Conservation (phyloP, 2,888 invertebrate genomes). For the Leucoptera coffeella region DNA sequence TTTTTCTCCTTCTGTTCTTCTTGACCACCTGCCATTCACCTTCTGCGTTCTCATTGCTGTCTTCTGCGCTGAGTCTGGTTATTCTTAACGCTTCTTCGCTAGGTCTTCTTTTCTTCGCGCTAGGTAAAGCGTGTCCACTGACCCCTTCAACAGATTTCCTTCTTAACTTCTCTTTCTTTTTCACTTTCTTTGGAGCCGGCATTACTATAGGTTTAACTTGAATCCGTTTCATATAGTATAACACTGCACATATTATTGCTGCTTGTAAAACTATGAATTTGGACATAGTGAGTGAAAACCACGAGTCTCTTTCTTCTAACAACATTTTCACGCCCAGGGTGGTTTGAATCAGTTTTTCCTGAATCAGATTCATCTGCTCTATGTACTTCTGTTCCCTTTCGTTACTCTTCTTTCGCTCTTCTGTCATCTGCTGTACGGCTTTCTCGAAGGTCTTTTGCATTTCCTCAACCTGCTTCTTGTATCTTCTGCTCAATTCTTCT, state of each 20-base stretch:
- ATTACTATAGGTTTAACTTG: slow-evolving; percentile 38
- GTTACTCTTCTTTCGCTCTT: slow-evolving; percentile 62
- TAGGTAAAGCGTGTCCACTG: slow-evolving; percentile 42
- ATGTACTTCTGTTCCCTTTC: slow-evolving; percentile 73
- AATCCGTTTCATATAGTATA: slow-evolving; percentile 43
- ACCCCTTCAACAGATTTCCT: slow-evolving; percentile 64
- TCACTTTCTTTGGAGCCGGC: slow-evolving; percentile 20
- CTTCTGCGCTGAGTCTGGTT: slow-evolving; percentile 52
- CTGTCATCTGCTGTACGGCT: slow-evolving; percentile 65
- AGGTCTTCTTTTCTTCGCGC: slow-evolving; percentile 59
- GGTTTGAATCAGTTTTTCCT: slow-evolving; percentile 59
- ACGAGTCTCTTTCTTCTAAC: slow-evolving; percentile 58
- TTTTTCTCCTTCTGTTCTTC: slow-evolving; percentile 44
- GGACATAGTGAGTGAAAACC: slow-evolving; percentile 54
- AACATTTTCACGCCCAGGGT: slow-evolving; percentile 55
- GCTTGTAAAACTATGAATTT: slow-evolving; percentile 46
- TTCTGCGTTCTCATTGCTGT: slow-evolving; percentile 50
- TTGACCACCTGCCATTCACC: slow-evolving; percentile 41
- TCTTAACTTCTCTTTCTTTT: slow-evolving; percentile 36
- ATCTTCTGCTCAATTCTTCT: slow-evolving; percentile 90
- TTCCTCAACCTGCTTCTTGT: slow-evolving; percentile 95
- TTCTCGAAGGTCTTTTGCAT: slow-evolving; percentile 81
- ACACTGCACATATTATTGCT: slow-evolving; percentile 32
- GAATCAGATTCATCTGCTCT: slow-evolving; percentile 66
- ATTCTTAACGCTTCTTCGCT: slow-evolving; percentile 68